Percentiles rank a stretch among this genome's conserved stretches.
Evolutionary conservation across 2,113 vertebrate genomes (phyloP).

Genomic region (Nyctereutes procyonoides): DNA sequence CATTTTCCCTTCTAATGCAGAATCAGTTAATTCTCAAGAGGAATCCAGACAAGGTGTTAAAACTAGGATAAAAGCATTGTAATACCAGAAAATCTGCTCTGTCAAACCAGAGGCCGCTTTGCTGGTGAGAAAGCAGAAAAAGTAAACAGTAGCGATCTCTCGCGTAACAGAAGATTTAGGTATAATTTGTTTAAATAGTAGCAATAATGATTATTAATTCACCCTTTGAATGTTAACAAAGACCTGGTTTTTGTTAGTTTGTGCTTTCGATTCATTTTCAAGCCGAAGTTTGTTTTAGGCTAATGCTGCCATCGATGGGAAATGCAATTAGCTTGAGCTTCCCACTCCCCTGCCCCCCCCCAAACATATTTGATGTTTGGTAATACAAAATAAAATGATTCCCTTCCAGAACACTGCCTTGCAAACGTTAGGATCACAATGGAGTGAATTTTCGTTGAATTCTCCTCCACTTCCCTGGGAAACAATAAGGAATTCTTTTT

Average conservation of each 20-base stretch:
- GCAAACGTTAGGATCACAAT: neutral
- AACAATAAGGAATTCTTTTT: conserved; percentile 74
- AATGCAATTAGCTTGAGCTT: conserved; percentile 57
- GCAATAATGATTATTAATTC: conserved; percentile 82
- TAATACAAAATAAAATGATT: conserved; percentile 62
- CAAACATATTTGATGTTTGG: conserved; percentile 64
- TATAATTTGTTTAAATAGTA: conserved; percentile 81
- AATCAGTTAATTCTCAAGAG: conserved; percentile 86
- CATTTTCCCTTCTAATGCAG: conserved; percentile 76
- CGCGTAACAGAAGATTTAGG: conserved; percentile 75
- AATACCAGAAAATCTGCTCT: conserved; percentile 85
- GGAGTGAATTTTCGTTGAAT: conserved; percentile 4
- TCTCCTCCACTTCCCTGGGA: conserved; percentile 64
- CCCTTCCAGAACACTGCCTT: conserved; percentile 47
- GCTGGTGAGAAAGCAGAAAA: conserved; percentile 77
- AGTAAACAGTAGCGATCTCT: conserved; percentile 82
- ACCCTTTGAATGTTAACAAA: conserved; percentile 77
- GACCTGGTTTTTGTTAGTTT: conserved; percentile 75
- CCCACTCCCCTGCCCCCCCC: neutral
- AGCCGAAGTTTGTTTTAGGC: conserved; percentile 74
- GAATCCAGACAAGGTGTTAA: conserved; percentile 85
- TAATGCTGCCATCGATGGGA: conserved; percentile 57
- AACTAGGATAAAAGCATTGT: conserved; percentile 86
- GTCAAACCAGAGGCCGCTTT: conserved; percentile 79
- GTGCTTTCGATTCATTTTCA: conserved; percentile 77